Evolutionary conservation across 2,888 invertebrate species (phyloP), one percentile per base, ranked within the genome.

Genomic region (Andrena flavipes): DNA sequence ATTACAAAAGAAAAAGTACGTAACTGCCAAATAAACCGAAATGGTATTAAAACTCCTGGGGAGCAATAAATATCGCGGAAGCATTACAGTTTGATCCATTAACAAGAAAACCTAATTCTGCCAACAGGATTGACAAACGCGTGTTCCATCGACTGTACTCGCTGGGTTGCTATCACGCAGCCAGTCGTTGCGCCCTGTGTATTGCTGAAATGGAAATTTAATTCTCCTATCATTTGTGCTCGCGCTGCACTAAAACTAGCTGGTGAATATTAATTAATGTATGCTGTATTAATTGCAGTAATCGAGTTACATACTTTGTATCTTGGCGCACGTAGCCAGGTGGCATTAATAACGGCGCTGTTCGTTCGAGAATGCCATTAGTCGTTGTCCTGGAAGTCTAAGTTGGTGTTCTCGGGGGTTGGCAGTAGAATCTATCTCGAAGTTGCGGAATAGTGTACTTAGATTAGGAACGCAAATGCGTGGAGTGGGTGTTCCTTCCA

Each of bases 381-480:
- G 82, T 85, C 65, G 75, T 63, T 78, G 86, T 81, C 78, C 65
- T 67, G 60, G 56, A 70, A 78, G 62, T 56, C 68, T 76, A 76
- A 83, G 83, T 74, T 51, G 63, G 64, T 65, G 70, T 76, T 68
- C 73, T 54, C 49, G 20, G 49, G 56, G 67, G 62, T 75, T 74
- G 68, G 78, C 79, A 49, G 51, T 10, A 62, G 74, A 81, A 73
- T 74, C 70, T 78, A 75, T 76, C 82, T 70, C 73, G 65, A 65
- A 81, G 78, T 84, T 73, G 70, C 59, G 75, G 71, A 75, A 72
- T 30, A 80, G 60, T 78, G 74, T 73, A 48, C 79, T 84, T 82
- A 76, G 84, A 69, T 84, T 85, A 85, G 78, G 74, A 80, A 64
- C 76, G 82, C 73, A 73, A 77, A 86, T 83, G 78, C 80, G 83